These are phyloP conservation scores for Margaritifera margaritifera DNA, from an alignment of 2,888 invertebrate genomes.

Conservation along the genomic window DNA sequence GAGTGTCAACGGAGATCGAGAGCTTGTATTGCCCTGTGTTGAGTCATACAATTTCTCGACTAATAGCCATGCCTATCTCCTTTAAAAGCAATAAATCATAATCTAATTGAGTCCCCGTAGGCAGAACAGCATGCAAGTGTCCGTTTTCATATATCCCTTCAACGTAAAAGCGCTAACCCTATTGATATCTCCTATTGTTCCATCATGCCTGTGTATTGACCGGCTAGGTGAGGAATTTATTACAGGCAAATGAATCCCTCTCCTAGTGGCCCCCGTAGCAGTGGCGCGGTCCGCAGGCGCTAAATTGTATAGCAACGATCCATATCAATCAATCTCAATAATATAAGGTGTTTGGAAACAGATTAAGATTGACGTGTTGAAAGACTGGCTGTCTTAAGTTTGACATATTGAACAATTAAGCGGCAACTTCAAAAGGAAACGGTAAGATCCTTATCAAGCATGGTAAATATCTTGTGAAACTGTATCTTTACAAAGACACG, in stretches of 20 bases:
- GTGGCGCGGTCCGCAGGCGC: constrained; percentile 40
- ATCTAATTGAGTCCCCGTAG: too few relatives aligned
- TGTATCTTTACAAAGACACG: constrained; percentile 34
- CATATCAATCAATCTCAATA: constrained; percentile 64
- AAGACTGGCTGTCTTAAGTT: constrained; percentile 59
- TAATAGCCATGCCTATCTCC: too few relatives aligned
- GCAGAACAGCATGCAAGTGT: too few relatives aligned
- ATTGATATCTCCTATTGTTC: too few relatives aligned
- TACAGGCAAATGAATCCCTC: neutral
- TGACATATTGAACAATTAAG: constrained; percentile 67
- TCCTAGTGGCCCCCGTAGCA: constrained; percentile 19
- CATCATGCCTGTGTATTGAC: too few relatives aligned
- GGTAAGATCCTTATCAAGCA: constrained; percentile 55
- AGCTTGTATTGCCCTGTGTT: too few relatives aligned
- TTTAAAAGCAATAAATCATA: too few relatives aligned
- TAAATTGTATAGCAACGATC: constrained; percentile 48
- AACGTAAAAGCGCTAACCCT: too few relatives aligned
- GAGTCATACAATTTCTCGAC: too few relatives aligned
- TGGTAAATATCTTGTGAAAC: constrained; percentile 54
- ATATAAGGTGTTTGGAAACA: constrained; percentile 65
- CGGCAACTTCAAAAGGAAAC: constrained; percentile 59
- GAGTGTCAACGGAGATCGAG: too few relatives aligned
- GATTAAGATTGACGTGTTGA: constrained; percentile 67
- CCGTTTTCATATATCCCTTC: too few relatives aligned
- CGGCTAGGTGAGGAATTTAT: too few relatives aligned